Percentiles rank a stretch among this genome's conserved stretches.
Evolutionary conservation across 2,113 vertebrate species (phyloP).

Genomic region (Colius striatus): DNA sequence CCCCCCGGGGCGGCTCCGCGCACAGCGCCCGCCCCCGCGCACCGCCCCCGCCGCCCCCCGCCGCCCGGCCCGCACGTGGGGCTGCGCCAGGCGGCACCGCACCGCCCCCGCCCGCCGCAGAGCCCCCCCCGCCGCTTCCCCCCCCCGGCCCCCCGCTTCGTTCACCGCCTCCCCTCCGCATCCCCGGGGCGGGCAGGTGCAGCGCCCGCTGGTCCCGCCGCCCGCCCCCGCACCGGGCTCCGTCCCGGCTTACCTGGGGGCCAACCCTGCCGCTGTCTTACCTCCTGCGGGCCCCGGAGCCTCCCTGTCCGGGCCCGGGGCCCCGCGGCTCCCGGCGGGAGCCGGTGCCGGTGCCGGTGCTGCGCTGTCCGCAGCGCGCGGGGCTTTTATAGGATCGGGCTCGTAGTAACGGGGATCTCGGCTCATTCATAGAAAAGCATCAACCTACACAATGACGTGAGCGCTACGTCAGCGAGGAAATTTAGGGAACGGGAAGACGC

Average conservation of each 20-base stretch:
- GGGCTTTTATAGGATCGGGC: constrained; percentile 66
- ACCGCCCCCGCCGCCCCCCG: not conserved
- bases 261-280: not conserved
- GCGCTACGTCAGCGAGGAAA: constrained; percentile 71
- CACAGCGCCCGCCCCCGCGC: not conserved
- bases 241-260: constrained; percentile 21
- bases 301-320: not conserved
- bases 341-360: not conserved
- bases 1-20: not conserved
- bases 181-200: not conserved
- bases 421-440: constrained; percentile 75
- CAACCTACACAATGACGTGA: constrained; percentile 75
- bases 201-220: not conserved
- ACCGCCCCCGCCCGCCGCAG: not conserved
- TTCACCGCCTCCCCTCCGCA: not conserved
- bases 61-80: not conserved
- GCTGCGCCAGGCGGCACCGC: not conserved
- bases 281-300: not conserved
- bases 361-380: constrained; percentile 41
- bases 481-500: constrained; percentile 69
- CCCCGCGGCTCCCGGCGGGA: not conserved
- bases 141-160: too few species aligned
- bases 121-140: not conserved
- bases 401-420: constrained; percentile 72
- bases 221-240: not conserved